Base-by-base conservation (phyloP, 2,888 invertebrate species). In the Luperina nickerlii region DNA sequence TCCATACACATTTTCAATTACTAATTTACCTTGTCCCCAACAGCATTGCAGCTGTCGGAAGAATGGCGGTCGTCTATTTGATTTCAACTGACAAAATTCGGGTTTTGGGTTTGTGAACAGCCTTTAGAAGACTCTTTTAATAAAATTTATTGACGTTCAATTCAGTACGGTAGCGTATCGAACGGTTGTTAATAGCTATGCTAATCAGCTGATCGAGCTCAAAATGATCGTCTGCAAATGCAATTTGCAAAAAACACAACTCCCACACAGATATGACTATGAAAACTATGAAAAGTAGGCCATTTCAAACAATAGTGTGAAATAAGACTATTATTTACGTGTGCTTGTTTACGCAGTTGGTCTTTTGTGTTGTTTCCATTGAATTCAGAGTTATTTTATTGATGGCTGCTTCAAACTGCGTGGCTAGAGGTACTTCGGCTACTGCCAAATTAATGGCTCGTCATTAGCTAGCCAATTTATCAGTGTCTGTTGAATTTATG, bases 391-490 rank as follows among this genome's bases (percentile, higher is more conserved):
- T 75, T 68, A 76, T 57, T 69, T 42, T 48, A 69, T 42, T 69
- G 70, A 68, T 63, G 76, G 48, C 70, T 66, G 42, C 32, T 38
- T n/a, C 65, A 63, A 72, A 72, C 69, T 87, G 51, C 76, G 76
- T 76, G 68, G 42, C 38, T 20, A 32, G 57, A 65, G 69, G 63
- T 68, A 83, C 74, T 73, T 74, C 24, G 65, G 73, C 65, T 63
- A 60, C 66, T 69, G 42, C 45, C 24, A 87, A 77, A 84, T 80
- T 72, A 76, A 76, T 87, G 62, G 45, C 45, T 57, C 73, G 6
- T 76, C 54, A 75, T 85, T 85, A 77, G 27, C 42, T 60, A 75
- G 72, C 38, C 60, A 75, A 81, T 85, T 77, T 69, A 84, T 85
- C 62, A 67, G 51, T 32, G 68, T 67, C 62, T n/a, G 51, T 13